Base-by-base conservation (phyloP, 1,140 invertebrate genomes). In the Ylistrum balloti region DNA sequence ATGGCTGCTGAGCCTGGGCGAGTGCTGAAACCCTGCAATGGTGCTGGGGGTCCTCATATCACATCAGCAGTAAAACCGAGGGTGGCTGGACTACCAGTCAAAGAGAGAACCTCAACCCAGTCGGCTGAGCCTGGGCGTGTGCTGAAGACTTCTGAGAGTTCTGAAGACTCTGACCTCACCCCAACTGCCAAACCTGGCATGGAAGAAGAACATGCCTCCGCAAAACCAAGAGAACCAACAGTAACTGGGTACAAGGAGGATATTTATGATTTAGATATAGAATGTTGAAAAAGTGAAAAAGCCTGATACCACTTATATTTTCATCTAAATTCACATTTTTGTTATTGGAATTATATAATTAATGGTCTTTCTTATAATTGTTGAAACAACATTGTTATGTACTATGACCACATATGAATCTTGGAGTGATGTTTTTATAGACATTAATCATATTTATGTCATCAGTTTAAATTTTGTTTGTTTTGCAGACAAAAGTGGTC, bases 401-500 rank as follows among this genome's bases (percentile, higher is more conserved):
- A n/a, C n/a, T n/a, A n/a, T n/a, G n/a, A n/a, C n/a, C n/a, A n/a
- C n/a, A n/a, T n/a, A n/a, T n/a, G n/a, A n/a, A n/a, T n/a, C n/a
- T n/a, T n/a, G n/a, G n/a, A n/a, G n/a, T n/a, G n/a, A n/a, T n/a
- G n/a, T n/a, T n/a, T n/a, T n/a, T n/a, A n/a, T n/a, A n/a, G n/a
- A n/a, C n/a, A n/a, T n/a, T n/a, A n/a, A n/a, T n/a, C n/a, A n/a
- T n/a, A n/a, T n/a, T n/a, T n/a, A n/a, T n/a, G n/a, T n/a, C n/a
- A n/a, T n/a, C n/a, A n/a, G n/a, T 38, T 38, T 38, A 38, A 5
- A 7, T 38, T 38, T 38, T 74, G 56, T 1, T 74, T 74, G 5
- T 17, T n/a, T 74, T 74, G 20, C 56, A 93, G 89, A 56, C 93
- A 92, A 86, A 93, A 89, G 86, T 95, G 95, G 95, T 90, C 97